A percentile compares a stretch with the other conserved stretches of the same genome.
Conservation (phyloP, 2,888 invertebrate species). For the Endomychus coccineus region DNA sequence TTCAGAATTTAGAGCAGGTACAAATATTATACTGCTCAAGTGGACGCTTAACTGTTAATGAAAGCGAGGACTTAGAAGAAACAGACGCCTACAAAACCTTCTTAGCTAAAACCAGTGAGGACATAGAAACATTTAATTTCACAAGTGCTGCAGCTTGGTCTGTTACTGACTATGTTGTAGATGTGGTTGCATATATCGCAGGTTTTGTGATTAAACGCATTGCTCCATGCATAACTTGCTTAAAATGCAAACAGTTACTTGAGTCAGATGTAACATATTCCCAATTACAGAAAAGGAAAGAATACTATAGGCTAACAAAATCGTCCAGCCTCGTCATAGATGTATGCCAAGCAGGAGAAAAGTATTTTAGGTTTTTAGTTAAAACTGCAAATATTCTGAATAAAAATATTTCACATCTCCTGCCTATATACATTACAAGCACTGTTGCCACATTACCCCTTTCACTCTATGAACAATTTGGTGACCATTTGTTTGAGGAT, state of each 20-base stretch:
- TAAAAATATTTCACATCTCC: background rate
- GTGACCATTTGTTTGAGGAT: conserved; percentile 1
- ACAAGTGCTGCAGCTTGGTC: background rate
- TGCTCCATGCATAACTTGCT: conserved; percentile 5
- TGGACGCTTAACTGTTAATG: background rate
- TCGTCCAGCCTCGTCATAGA: background rate
- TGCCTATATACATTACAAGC: background rate
- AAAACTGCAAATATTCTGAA: conserved; percentile 1
- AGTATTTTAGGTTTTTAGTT: conserved; percentile 2
- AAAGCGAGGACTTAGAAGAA: background rate
- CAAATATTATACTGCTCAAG: conserved; percentile 2
- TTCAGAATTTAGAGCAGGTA: too few relatives aligned
- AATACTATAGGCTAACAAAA: background rate
- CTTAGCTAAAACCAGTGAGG: background rate
- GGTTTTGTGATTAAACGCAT: conserved; percentile 13
- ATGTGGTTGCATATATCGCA: conserved; percentile 15
- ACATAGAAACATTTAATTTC: conserved; percentile 2
- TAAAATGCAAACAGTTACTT: conserved; percentile 1
- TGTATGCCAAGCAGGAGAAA: background rate
- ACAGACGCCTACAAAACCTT: background rate
- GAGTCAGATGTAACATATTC: background rate
- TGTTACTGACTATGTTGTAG: conserved; percentile 9
- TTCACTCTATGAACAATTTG: too few relatives aligned
- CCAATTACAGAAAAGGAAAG: background rate
- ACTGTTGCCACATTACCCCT: too few relatives aligned